These are phyloP conservation scores for Lagodon rhomboides DNA, from an alignment of 2,797 vertebrate genomes.

Conservation along the genomic window DNA sequence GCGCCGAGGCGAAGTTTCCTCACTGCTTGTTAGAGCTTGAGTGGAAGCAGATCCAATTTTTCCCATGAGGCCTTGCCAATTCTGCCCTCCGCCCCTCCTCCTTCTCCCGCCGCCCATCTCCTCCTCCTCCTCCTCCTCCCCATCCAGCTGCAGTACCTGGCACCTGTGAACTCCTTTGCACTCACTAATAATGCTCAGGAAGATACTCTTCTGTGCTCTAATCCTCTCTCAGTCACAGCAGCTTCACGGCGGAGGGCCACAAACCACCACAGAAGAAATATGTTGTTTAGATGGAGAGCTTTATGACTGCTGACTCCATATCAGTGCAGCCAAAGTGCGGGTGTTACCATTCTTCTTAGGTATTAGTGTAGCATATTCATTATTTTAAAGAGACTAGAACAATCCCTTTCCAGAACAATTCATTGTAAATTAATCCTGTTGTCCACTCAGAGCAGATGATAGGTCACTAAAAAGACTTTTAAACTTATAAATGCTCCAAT, in stretches of 20 bases:
- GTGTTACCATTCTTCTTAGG: constrained; percentile 45
- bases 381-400: constrained; percentile 56
- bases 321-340: constrained; percentile 43
- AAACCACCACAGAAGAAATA: constrained; percentile 52
- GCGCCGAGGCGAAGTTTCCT: constrained; percentile 80
- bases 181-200: constrained; percentile 69
- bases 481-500: constrained; percentile 51
- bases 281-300: constrained; percentile 28
- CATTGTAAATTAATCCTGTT: constrained; percentile 21
- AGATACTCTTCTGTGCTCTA: constrained; percentile 52
- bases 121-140: constrained; percentile 54
- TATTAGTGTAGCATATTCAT: constrained; percentile 50
- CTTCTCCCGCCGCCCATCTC: background rate
- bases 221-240: constrained; percentile 58
- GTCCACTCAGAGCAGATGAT: constrained; percentile 25
- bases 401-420: constrained; percentile 38
- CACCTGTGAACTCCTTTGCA: constrained; percentile 85
- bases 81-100: constrained; percentile 56
- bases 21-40: constrained; percentile 86
- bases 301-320: constrained; percentile 19
- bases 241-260: constrained; percentile 34
- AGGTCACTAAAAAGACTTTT: constrained; percentile 47
- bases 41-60: constrained; percentile 87
- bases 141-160: constrained; percentile 85
- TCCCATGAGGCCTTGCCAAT: constrained; percentile 85